phyloP scores from a whole-genome alignment of 2,113 vertebrate genomes.

The Callorhinus ursinus region DNA sequence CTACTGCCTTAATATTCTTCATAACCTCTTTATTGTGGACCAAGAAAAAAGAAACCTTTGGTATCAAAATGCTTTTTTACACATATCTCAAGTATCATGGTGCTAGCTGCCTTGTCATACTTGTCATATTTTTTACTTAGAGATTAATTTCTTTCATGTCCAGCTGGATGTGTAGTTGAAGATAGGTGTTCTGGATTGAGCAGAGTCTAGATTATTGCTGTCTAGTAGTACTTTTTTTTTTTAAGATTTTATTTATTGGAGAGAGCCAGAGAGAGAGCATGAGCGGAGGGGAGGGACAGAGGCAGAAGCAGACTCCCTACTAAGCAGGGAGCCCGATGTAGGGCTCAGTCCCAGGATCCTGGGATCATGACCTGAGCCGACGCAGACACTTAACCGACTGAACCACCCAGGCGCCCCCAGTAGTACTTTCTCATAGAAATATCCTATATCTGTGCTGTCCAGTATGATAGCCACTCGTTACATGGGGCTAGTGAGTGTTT shows the following conservation, averaged over 20 bases:
- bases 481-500: neutral
- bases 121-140: slow-evolving; percentile 20
- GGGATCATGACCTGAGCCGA: too few relatives aligned
- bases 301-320: too few relatives aligned
- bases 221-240: neutral
- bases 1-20: slow-evolving; percentile 27
- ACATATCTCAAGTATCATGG: neutral
- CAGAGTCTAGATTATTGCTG: neutral
- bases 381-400: neutral
- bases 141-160: slow-evolving; percentile 26
- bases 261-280: too few relatives aligned
- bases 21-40: slow-evolving; percentile 11
- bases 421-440: neutral
- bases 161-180: neutral
- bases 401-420: neutral
- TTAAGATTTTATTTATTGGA: too few relatives aligned
- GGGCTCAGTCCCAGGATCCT: too few relatives aligned
- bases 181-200: neutral
- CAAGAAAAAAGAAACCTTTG: neutral
- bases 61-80: slow-evolving; percentile 31
- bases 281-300: too few relatives aligned
- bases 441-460: neutral
- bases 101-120: neutral
- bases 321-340: too few relatives aligned
- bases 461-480: neutral